Evolutionary conservation across 2,888 invertebrate genomes (phyloP).

Genomic region (Vanessa cardui): DNA sequence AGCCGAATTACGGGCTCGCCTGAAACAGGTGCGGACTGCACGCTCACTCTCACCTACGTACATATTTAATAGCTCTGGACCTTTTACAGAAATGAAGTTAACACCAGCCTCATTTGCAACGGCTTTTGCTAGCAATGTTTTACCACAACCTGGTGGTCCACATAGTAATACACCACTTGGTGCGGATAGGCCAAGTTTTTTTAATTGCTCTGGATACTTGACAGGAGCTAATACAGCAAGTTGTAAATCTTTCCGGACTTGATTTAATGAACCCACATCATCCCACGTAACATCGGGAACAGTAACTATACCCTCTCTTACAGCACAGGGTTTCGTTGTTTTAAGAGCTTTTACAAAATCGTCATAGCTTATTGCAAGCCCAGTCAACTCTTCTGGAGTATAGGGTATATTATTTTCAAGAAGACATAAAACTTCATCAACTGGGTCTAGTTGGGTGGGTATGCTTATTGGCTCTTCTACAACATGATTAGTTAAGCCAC

Average conservation of each 20-base stretch:
- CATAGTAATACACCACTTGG: constrained; percentile 96
- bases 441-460: constrained; percentile 47
- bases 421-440: constrained; percentile 84
- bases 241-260: constrained; percentile 94
- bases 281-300: constrained; percentile 99
- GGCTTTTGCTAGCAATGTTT: constrained; percentile 98
- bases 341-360: constrained; percentile 92
- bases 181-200: constrained; percentile 88
- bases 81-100: constrained; percentile 99
- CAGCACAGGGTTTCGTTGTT: constrained; percentile 94
- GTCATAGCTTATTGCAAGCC: constrained; percentile 86
- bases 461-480: constrained; percentile 33
- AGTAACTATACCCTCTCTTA: constrained; percentile 98
- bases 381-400: constrained; percentile 83
- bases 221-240: constrained; percentile 96
- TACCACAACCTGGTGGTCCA: constrained; percentile 98
- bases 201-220: constrained; percentile 91
- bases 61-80: constrained; percentile 99
- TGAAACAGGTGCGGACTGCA: constrained; percentile 97
- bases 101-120: constrained; percentile 99
- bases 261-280: constrained; percentile 95
- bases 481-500: constrained; percentile 28
- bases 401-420: constrained; percentile 86
- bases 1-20: constrained; percentile 95
- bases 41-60: constrained; percentile 99